Conservation (phyloP, 2,113 vertebrate genomes). For the Bos javanicus region DNA sequence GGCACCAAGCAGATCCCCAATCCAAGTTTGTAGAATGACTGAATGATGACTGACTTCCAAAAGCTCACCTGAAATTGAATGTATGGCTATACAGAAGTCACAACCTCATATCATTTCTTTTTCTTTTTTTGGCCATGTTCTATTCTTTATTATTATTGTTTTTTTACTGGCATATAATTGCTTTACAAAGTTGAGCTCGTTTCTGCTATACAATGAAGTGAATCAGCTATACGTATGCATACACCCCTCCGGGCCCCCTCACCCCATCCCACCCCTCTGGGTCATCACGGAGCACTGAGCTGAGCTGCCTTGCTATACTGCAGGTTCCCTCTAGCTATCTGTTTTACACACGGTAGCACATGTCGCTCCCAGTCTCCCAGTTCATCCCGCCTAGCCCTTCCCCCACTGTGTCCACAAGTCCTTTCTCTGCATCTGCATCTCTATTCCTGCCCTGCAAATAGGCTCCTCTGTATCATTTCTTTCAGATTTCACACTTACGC, state of each 20-base stretch:
- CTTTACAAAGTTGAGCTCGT: background rate
- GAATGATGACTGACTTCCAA: background rate
- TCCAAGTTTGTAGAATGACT: background rate
- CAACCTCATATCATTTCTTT: background rate
- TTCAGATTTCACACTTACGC: background rate
- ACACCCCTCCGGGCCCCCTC: background rate
- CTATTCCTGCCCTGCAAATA: background rate
- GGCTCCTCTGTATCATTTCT: background rate
- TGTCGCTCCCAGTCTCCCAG: background rate
- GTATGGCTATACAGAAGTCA: background rate
- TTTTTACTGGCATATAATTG: background rate
- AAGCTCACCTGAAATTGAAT: background rate
- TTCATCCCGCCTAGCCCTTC: background rate
- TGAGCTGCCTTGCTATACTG: background rate
- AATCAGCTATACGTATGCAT: background rate
- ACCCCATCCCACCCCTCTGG: background rate
- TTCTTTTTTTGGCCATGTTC: background rate
- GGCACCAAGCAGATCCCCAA: background rate
- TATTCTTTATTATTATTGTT: background rate
- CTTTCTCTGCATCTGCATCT: background rate
- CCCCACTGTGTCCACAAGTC: background rate
- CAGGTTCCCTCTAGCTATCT: background rate
- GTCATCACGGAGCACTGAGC: background rate
- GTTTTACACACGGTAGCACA: background rate
- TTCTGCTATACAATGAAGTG: background rate